Evolutionary conservation across 2,797 vertebrate genomes (phyloP), one percentile per base, ranked within the genome.

Genomic region (Falco biarmicus): DNA sequence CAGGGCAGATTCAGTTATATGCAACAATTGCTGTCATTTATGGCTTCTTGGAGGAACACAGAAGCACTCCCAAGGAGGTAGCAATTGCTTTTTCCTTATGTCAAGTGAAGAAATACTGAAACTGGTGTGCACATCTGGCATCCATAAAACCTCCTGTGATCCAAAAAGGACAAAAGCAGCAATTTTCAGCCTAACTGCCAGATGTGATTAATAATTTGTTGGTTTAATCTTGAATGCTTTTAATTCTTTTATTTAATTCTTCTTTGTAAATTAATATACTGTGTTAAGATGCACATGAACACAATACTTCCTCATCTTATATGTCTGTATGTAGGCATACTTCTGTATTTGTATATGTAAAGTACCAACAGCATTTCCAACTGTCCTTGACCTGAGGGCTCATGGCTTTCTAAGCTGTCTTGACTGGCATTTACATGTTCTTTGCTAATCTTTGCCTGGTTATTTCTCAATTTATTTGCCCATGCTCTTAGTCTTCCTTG

Each of bases 391-490:
- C 56, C 81, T 0, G 1, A 69, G 48, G 66, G 54, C 66, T 94
- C 18, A 9, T 1, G 14, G 84, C 71, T 87, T 84, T 79, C 32
- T 16, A 47, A 83, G 28, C 57, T 75, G 25, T 24, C 71, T 26
- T 76, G 29, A 69, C 56, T 74, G 82, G 50, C 43, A 75, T 69
- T 41, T 81, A 37, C 48, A 29, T 4, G 26, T 54, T 88, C 70
- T 92, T 82, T 65, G 54, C 43, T 84, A 24, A 90, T 66, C 89
- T 89, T 57, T 56, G 29, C 54, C 70, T 54, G 31, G 59, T 73
- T 92, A 59, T 93, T 89, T 92, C 84, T 92, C 92, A 90, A 6
- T 89, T 87, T 73, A 82, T 90, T 92, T 87, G 61, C 41, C 43
- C 45, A 53, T 32, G 50, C 43, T 84, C 24, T 75, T 57, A 60